Percentiles rank a stretch among this genome's conserved stretches.
Conservation (phyloP, 2,888 invertebrate species). For the Erebia epiphron region DNA sequence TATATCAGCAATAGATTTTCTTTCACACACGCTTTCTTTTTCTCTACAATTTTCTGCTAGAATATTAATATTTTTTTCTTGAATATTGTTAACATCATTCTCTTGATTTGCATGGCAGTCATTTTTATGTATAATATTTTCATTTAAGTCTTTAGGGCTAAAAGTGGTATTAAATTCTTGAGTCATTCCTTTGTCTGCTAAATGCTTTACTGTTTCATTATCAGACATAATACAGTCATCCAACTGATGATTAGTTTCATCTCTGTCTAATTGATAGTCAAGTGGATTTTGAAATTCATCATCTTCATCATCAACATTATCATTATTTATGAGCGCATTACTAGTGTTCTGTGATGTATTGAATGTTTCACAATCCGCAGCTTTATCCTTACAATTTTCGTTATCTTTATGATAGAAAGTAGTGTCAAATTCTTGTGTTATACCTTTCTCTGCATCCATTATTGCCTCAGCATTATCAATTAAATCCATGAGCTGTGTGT, state of each 20-base stretch:
- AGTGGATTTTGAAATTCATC: background rate
- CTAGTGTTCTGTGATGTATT: background rate
- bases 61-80: background rate
- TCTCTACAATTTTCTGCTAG: background rate
- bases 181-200: constrained; percentile 50
- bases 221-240: background rate
- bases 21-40: background rate
- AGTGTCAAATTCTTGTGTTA: constrained; percentile 63
- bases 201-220: background rate
- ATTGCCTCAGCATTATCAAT: constrained; percentile 62
- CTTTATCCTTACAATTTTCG: background rate
- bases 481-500: constrained; percentile 67
- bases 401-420: constrained; percentile 42
- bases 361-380: background rate
- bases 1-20: background rate
- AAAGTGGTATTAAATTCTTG: constrained; percentile 51
- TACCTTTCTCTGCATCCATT: constrained; percentile 48
- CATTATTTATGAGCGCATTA: background rate
- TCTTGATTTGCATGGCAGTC: background rate
- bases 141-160: background rate
- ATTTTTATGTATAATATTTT: background rate
- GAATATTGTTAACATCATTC: background rate
- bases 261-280: background rate
- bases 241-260: background rate
- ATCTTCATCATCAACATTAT: background rate